Conservation (phyloP, 2,888 invertebrate genomes). For the Leptarthrus brevirostris region DNA sequence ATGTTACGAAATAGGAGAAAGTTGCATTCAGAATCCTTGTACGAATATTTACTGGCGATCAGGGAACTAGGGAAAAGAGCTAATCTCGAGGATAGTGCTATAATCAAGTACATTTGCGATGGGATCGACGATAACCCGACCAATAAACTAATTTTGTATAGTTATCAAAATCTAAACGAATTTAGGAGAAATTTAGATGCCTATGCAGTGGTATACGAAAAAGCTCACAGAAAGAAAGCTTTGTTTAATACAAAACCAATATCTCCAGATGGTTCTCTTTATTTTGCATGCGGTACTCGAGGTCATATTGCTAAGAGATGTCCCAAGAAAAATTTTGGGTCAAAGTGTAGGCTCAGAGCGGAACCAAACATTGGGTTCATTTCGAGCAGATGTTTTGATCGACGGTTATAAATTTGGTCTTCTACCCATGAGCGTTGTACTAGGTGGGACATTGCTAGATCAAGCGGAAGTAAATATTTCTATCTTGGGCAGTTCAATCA, state of each 20-base stretch:
- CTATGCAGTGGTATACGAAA: neutral
- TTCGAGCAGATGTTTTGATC: neutral
- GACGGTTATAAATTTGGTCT: neutral
- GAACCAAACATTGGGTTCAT: neutral
- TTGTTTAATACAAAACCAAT: neutral
- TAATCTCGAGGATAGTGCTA: neutral
- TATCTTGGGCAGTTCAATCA: no score
- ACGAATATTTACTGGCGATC: no score
- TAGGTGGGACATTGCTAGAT: neutral
- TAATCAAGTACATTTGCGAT: neutral
- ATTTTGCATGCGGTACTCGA: neutral
- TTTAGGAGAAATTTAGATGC: neutral
- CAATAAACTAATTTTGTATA: neutral
- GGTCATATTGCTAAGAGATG: neutral
- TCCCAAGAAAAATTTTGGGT: neutral
- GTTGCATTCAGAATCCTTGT: neutral
- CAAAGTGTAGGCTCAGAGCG: neutral
- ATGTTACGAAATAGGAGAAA: neutral
- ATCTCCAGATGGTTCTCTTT: neutral
- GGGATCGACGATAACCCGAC: neutral
- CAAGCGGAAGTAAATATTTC: no score
- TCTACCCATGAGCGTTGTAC: neutral
- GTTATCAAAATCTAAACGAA: no score
- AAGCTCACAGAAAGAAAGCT: neutral
- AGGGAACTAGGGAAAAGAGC: neutral